phyloP scores from a whole-genome alignment of 2,797 vertebrate species.

The Gephyroberyx darwinii region DNA sequence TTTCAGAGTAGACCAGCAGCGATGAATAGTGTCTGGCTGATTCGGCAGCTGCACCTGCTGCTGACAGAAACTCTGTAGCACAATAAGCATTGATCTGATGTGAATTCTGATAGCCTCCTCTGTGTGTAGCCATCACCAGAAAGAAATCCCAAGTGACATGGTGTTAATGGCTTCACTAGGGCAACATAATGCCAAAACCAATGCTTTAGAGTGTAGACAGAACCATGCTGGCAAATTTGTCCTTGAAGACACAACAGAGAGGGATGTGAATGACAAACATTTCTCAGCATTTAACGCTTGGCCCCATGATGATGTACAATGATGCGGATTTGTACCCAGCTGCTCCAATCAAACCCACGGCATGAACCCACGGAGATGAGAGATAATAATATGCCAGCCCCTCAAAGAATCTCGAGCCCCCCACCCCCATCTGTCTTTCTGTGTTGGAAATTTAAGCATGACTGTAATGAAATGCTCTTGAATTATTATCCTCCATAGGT shows the following conservation, averaged over 20 bases:
- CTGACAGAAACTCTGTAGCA: slow-evolving; percentile 43
- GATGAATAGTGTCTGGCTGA: slow-evolving; percentile 19
- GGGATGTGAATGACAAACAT: slow-evolving; percentile 32
- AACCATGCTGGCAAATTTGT: slow-evolving; percentile 44
- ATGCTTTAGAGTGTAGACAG: not conserved
- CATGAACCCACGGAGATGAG: slow-evolving; percentile 10
- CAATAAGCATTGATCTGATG: slow-evolving; percentile 55
- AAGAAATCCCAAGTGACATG: slow-evolving; percentile 35
- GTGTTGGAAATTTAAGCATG: slow-evolving; percentile 22
- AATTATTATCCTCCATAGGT: not conserved
- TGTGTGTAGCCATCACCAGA: slow-evolving; percentile 39
- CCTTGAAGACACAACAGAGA: slow-evolving; percentile 45
- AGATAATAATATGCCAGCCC: not conserved
- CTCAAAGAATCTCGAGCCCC: not conserved
- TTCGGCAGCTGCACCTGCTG: slow-evolving; percentile 47
- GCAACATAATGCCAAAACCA: slow-evolving; percentile 59
- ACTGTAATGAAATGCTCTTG: slow-evolving; percentile 20
- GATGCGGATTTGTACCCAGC: slow-evolving; percentile 23
- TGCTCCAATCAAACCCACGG: slow-evolving; percentile 19
- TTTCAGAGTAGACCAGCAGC: slow-evolving; percentile 24
- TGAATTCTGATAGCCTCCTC: slow-evolving; percentile 45
- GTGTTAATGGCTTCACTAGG: slow-evolving; percentile 58
- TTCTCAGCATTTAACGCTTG: slow-evolving; percentile 26
- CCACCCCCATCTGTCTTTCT: slow-evolving; percentile 10
- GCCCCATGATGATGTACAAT: not conserved